Conservation (phyloP, 2,113 vertebrate genomes). For the Tamias sibiricus region DNA sequence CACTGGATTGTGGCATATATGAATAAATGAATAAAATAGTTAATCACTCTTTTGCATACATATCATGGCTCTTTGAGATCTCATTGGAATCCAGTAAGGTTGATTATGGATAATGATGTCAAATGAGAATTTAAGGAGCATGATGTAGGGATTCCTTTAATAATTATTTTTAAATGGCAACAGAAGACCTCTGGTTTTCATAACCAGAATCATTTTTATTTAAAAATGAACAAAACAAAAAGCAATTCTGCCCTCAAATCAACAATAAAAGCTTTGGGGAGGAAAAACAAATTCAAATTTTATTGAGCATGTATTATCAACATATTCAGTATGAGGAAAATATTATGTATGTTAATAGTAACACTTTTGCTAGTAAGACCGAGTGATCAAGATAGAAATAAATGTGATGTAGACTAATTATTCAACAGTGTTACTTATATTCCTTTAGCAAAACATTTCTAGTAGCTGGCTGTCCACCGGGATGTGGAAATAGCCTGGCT, state of each 20-base stretch:
- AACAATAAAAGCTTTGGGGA: neutral
- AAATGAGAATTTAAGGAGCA: neutral
- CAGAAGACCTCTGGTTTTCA: neutral
- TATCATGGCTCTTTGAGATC: neutral
- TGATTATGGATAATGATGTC: neutral
- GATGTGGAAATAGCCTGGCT: neutral
- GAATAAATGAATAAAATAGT: neutral
- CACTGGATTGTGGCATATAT: neutral
- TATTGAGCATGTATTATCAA: neutral
- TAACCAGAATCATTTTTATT: neutral
- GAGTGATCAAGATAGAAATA: conserved; percentile 2
- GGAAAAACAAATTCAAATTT: neutral
- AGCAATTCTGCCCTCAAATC: neutral
- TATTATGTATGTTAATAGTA: neutral
- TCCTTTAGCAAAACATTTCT: neutral
- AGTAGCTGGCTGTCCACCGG: neutral
- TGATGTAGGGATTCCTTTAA: neutral
- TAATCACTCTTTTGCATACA: neutral
- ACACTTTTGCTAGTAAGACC: neutral
- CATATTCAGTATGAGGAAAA: neutral
- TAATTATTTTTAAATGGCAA: conserved; percentile 10
- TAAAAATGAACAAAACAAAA: conserved; percentile 18
- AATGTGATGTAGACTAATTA: neutral
- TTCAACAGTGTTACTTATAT: neutral
- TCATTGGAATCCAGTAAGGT: neutral